These are phyloP conservation scores for Asbolus verrucosus DNA, from an alignment of 1,140 invertebrate species.

Conservation along the genomic window DNA sequence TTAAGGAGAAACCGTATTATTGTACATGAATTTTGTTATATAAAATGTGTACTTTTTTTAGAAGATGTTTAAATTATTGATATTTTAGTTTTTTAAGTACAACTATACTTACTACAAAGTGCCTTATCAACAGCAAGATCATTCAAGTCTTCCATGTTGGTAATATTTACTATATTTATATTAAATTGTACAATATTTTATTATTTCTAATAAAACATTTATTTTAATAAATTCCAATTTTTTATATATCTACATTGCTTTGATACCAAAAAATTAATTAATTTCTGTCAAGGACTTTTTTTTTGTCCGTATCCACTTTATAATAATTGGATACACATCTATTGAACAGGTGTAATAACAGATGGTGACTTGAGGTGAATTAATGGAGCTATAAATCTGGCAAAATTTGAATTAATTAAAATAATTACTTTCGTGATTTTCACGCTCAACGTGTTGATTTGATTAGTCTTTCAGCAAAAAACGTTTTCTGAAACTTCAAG, in stretches of 20 bases:
- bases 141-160: conserved; percentile 51
- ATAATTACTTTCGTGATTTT: too few relatives aligned
- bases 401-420: too few relatives aligned
- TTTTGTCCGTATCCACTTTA: too few relatives aligned
- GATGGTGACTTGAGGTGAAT: too few relatives aligned
- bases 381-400: too few relatives aligned
- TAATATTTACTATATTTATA: conserved; percentile 47
- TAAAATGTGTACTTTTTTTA: conserved; percentile 34
- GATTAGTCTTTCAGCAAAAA: too few relatives aligned
- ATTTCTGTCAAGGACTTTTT: too few relatives aligned
- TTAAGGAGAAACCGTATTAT: conserved; percentile 13
- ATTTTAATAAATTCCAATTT: not conserved
- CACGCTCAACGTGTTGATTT: too few relatives aligned
- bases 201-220: conserved; percentile 31
- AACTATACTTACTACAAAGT: conserved; percentile 36
- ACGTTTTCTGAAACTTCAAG: too few relatives aligned
- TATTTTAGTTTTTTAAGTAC: conserved; percentile 5
- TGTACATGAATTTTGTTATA: conserved; percentile 45
- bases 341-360: too few relatives aligned
- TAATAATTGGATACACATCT: too few relatives aligned
- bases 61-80: conserved; percentile 34
- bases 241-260: not conserved
- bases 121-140: conserved; percentile 57
- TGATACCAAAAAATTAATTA: too few relatives aligned
- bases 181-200: conserved; percentile 40